Evolutionary conservation across 2,113 vertebrate species (phyloP).

Genomic region (Peromyscus leucopus): DNA sequence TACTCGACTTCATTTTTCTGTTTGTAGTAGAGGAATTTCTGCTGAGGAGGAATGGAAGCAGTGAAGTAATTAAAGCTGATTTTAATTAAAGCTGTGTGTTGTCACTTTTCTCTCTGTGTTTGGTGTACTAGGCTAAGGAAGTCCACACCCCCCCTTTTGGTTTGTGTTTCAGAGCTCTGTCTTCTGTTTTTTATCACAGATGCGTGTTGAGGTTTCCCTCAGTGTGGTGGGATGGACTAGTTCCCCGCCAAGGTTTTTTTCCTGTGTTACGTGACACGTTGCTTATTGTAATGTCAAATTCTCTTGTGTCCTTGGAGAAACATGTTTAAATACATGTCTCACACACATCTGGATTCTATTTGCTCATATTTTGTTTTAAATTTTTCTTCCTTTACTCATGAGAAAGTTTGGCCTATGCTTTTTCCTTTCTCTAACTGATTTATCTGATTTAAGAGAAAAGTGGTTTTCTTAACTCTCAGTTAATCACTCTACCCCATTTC

Average conservation of each 20-base stretch:
- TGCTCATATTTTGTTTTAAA: slow-evolving; percentile 56
- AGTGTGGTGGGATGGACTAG: no score
- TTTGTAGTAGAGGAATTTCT: neutral
- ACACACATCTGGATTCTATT: slow-evolving; percentile 72
- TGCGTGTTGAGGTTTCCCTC: neutral
- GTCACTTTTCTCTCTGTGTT: neutral
- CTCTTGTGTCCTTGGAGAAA: neutral
- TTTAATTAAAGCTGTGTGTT: neutral
- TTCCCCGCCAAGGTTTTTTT: neutral
- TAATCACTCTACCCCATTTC: neutral
- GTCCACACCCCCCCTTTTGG: neutral
- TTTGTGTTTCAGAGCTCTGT: neutral
- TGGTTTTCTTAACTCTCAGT: neutral
- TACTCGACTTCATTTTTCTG: neutral
- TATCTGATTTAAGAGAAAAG: slow-evolving; percentile 22
- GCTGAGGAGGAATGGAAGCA: neutral
- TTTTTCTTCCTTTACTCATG: slow-evolving; percentile 69
- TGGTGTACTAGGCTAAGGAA: neutral
- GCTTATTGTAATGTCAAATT: neutral
- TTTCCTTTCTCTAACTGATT: slow-evolving; percentile 57
- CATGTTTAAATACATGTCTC: neutral
- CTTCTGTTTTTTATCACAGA: neutral
- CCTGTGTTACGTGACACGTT: accelerated
- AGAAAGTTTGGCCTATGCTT: slow-evolving; percentile 14
- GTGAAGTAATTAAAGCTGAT: neutral